Evolutionary conservation across 1,140 invertebrate genomes (phyloP).

Genomic region (Pseudachorutes palmiensis): DNA sequence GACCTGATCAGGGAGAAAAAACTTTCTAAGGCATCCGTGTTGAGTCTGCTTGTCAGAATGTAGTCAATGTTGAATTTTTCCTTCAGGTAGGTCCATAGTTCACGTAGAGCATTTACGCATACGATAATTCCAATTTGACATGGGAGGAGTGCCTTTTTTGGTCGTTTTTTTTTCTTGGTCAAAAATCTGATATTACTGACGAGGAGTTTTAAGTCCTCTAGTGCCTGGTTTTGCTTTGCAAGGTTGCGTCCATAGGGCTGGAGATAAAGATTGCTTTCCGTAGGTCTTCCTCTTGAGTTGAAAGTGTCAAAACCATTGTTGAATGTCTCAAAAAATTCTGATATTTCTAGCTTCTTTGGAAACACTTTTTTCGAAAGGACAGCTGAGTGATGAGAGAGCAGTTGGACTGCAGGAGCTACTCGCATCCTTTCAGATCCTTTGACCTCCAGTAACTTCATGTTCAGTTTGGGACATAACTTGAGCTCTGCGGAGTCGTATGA

Average conservation of each 20-base stretch:
- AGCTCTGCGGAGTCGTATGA: conserved; percentile 10
- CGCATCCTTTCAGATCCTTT: conserved; percentile 18
- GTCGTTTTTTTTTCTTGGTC: no score
- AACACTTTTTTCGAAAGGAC: conserved; percentile 2
- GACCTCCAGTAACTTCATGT: conserved; percentile 9
- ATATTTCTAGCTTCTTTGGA: conserved; percentile 5
- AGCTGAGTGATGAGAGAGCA: conserved; percentile 10
- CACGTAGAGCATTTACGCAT: conserved; percentile 22
- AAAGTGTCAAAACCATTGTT: conserved; percentile 29
- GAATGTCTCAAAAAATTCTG: conserved; percentile 26
- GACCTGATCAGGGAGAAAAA: conserved; percentile 30
- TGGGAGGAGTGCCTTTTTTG: conserved; percentile 9
- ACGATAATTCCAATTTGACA: conserved; percentile 33
- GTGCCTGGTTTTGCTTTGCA: conserved; percentile 18
- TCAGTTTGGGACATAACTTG: conserved; percentile 20
- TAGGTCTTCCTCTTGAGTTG: conserved; percentile 20
- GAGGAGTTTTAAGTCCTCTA: no score
- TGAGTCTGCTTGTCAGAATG: conserved; percentile 25
- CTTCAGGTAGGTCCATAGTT: conserved; percentile 16
- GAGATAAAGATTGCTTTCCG: conserved; percentile 13
- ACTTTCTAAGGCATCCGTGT: conserved; percentile 33
- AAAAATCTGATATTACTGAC: no score
- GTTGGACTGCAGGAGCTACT: conserved; percentile 15
- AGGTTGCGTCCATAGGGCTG: no score
- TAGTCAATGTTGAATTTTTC: conserved; percentile 10